Base-by-base conservation (phyloP, 2,113 vertebrate genomes). In the Solea solea region DNA sequence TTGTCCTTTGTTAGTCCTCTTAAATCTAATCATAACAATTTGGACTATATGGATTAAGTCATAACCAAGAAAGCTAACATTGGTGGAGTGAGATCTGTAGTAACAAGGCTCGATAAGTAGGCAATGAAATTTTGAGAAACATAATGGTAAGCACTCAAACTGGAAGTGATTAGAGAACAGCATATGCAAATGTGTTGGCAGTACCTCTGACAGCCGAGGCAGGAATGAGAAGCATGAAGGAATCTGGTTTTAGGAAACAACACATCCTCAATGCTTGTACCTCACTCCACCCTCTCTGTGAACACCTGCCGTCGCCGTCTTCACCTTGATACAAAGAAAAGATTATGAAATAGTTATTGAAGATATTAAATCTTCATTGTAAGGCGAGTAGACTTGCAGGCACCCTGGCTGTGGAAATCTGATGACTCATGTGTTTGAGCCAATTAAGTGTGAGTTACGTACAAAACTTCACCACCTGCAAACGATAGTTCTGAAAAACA, bases 181-280 rank as follows among this genome's bases (percentile, higher is more conserved):
- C 12, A 14, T 27, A 48, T 61, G 44, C 45, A 13, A 16, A 34
- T 8, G 39, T 46, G 16, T 53, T 8, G 5, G 27, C 55, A 56
- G 50, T 16, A n/a, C 55, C 41, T 50, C 13, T 69, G 49, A 74
- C 63, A 80, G 59, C 49, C 55, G 39, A 51, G 50, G 3, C 52
- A 84, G 85, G 89, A 91, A 90, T 88, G 82, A 72, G 27, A 64
- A 73, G 79, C 74, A 86, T 28, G 78, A 44, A 72, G 76, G 71
- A 90, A 90, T 91, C 69, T 81, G 73, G 76, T 83, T 88, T 67
- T 81, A 69, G 82, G 84, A 90, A 90, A 76, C 69, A 62, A 55
- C 70, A 72, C 74, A 81, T 88, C 84, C 84, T 87, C 72, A 15
- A 42, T 45, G 7, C 67, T 49, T 16, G 14, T 59, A 68, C 57